Evolutionary conservation across 2,797 vertebrate species (phyloP), one percentile per base, ranked within the genome.

Genomic region (Percopsis omiscomaycus): DNA sequence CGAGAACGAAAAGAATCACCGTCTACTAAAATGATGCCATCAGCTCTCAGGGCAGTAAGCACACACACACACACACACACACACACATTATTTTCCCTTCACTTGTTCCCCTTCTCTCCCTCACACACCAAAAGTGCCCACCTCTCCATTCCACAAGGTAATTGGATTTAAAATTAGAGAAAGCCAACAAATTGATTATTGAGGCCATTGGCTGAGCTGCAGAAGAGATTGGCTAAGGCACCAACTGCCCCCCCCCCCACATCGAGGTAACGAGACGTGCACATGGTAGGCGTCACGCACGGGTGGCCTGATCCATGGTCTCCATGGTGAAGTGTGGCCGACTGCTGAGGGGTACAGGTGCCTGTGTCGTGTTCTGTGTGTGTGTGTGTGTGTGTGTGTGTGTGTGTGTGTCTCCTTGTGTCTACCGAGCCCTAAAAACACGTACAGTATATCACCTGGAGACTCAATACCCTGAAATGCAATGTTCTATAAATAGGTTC

Each of bases 151-250:
- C 29, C 53, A n/a, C 6, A 37, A 64, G 51, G 54, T 88, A 87
- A 90, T 88, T 87, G 82, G 77, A 86, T 89, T 88, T 84, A 57
- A 83, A 88, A 85, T 85, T 59, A 82, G 79, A 80, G 77, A 78
- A 80, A 60, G 70, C 29, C 65, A 64, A 77, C 71, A 64, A 74
- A 87, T 86, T 87, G 82, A 88, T 90, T 84, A 85, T 74, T 2
- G 59, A 56, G 68, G 74, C 65, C 69, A 71, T 88, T 84, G 80
- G 59, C 28, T 0, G 28, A 14, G 55, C 15, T 14, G 66, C 77
- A 66, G 11, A 75, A 77, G 76, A 55, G 77, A 89, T 80, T 77
- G 85, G 70, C 70, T 50, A 60, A 37, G 32, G 8, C 8, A 22
- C 32, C 32, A 5, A 5, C 8, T 5, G 8, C 32, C 32, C 6